Evolutionary conservation across 2,797 vertebrate genomes (phyloP).

Genomic region (Anguilla marmorata): DNA sequence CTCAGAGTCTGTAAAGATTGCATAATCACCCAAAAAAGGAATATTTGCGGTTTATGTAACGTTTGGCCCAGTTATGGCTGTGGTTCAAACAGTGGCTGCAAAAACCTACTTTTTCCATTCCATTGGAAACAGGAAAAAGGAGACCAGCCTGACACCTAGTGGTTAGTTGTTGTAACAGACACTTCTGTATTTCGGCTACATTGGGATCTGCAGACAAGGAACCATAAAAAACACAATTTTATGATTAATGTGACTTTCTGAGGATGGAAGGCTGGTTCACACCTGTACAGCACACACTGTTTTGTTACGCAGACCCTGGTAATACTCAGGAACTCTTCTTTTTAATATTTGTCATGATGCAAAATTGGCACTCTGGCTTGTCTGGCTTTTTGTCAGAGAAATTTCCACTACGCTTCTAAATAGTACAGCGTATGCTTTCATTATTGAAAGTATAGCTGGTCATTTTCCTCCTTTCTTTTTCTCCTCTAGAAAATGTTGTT

Average conservation of each 20-base stretch:
- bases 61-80: background rate
- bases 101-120: background rate
- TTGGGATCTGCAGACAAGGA: background rate
- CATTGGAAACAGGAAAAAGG: background rate
- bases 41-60: constrained; percentile 25
- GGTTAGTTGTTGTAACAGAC: constrained; percentile 8
- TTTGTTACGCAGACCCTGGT: too few relatives aligned
- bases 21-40: background rate
- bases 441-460: background rate
- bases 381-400: too few relatives aligned
- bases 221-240: too few relatives aligned
- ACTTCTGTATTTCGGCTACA: background rate
- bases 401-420: background rate
- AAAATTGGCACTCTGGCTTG: too few relatives aligned
- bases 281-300: too few relatives aligned
- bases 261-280: too few relatives aligned
- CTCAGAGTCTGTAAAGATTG: constrained; percentile 16
- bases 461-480: background rate
- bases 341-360: too few relatives aligned
- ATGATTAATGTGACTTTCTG: too few relatives aligned
- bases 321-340: too few relatives aligned
- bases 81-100: constrained; percentile 23
- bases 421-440: background rate
- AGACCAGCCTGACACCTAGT: constrained; percentile 25
- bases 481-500: background rate